phyloP scores from a whole-genome alignment of 2,797 vertebrate species.

The Helicolenus hilgendorfi region DNA sequence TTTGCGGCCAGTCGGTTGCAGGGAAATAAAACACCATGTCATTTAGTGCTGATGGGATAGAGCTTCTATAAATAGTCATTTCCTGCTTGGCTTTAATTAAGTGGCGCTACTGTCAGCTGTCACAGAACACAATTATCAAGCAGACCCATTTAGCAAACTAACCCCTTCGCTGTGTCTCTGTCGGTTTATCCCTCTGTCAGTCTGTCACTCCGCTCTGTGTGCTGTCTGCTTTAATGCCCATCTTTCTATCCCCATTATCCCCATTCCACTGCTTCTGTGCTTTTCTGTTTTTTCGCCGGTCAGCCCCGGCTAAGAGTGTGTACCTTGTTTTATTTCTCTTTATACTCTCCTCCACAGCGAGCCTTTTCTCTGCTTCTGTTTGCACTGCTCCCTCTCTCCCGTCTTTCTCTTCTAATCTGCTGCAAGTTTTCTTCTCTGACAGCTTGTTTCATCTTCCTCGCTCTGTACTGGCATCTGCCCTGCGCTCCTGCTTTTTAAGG shows the following conservation, averaged over 20 bases:
- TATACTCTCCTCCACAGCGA: conserved; percentile 29
- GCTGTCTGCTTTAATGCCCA: conserved; percentile 58
- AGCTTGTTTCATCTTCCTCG: conserved; percentile 68
- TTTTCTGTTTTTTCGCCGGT: conserved; percentile 36
- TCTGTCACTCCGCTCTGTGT: conserved; percentile 61
- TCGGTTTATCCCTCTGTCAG: conserved; percentile 69
- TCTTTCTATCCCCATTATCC: conserved; percentile 64
- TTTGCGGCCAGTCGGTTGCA: conserved; percentile 73
- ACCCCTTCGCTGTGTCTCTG: conserved; percentile 68
- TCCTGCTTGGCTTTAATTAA: conserved; percentile 91
- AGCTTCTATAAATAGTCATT: conserved; percentile 87
- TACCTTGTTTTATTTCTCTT: conserved; percentile 57
- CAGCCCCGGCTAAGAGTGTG: conserved; percentile 40
- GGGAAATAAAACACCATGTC: conserved; percentile 86
- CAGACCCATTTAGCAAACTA: conserved; percentile 85
- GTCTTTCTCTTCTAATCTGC: conserved; percentile 71
- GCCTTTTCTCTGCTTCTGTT: conserved; percentile 36
- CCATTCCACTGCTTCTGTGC: conserved; percentile 37
- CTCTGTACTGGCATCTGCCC: conserved; percentile 55
- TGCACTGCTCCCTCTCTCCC: conserved; percentile 13
- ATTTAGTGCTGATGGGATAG: conserved; percentile 87
- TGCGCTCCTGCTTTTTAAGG: conserved; percentile 26
- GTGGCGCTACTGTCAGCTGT: conserved; percentile 88
- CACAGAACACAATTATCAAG: conserved; percentile 88
- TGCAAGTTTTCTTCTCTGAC: conserved; percentile 68